phyloP scores from a whole-genome alignment of 2,113 vertebrate species.

The Pitta sordida region DNA sequence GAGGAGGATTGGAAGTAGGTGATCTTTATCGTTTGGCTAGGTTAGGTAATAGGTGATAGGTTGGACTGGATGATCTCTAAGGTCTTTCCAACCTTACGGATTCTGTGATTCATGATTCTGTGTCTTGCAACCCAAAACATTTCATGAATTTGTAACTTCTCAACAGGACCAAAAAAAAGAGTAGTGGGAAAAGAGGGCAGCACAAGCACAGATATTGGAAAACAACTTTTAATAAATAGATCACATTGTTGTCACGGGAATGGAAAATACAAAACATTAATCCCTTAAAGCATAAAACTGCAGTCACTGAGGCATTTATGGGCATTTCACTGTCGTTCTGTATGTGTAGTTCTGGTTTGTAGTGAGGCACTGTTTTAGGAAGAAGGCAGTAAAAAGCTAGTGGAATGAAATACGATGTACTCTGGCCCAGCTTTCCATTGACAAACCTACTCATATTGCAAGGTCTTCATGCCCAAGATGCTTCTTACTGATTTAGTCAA shows the following conservation, averaged over 20 bases:
- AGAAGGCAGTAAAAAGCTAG: not conserved
- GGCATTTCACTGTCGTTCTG: not conserved
- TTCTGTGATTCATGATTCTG: too few species aligned
- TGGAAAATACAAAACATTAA: not conserved
- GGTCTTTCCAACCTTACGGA: too few species aligned
- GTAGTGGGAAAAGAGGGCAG: not conserved
- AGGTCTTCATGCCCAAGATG: not conserved
- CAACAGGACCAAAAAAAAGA: not conserved
- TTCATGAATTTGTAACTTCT: not conserved
- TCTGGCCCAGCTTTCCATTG: fast-evolving
- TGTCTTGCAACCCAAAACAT: not conserved
- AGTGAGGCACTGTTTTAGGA: not conserved
- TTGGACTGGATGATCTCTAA: too few species aligned
- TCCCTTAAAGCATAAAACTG: not conserved
- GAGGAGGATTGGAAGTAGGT: not conserved
- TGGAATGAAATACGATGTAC: not conserved
- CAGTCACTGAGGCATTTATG: not conserved
- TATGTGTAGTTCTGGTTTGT: not conserved
- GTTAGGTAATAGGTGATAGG: too few species aligned
- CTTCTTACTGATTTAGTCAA: not conserved
- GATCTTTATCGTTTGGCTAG: not conserved
- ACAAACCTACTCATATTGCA: not conserved
- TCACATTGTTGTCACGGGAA: fast-evolving
- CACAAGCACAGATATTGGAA: fast-evolving
- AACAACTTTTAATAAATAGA: not conserved